Evolutionary conservation across 2,888 invertebrate species (phyloP), one percentile per base, ranked within the genome.

Genomic region (Tachina lurida): DNA sequence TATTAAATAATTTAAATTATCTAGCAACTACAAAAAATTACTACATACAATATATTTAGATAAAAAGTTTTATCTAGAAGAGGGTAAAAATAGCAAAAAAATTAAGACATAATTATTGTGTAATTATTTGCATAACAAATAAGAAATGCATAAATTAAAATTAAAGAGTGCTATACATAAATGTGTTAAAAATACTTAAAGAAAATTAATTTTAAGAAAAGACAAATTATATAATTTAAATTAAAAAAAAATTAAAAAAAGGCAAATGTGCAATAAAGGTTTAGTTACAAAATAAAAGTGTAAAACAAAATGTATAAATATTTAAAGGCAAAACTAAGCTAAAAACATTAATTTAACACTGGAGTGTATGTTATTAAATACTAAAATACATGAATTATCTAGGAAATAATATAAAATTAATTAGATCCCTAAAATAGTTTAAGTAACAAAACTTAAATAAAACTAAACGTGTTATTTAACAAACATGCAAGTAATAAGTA

Each of bases 111-210:
- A 77, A 62, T 74, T 77, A 58, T 78, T 67, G 86, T 70, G 19
- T 22, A 76, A 82, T 54, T 63, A 58, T 71, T 19, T 54, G n/a
- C 39, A 49, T 39, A 63, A 54, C 3, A 71, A 31, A 43, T 43
- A 10, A 13, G 31, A 80, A 19, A 74, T 15, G 67, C 19, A 60
- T 12, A 17, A 65, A 71, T 19, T 62, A 70, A 43, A 77, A 77
- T 68, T 71, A 76, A 79, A 8, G 82, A 83, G 82, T 82, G 82
- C 82, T 86, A 70, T 78, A 85, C 49, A 71, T 86, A 84, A 58
- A 86, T 83, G 86, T 86, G 86, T 86, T 86, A 84, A 80, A 85
- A 70, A 65, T 80, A 80, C 47, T 77, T 77, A 39, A 71, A 79
- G 47, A 63, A 54, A 74, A 56, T 43, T 43, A 63, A 56, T 67